Percentiles rank a stretch among this genome's conserved stretches.
These are phyloP conservation scores for Epinotia brunnichana DNA, from an alignment of 2,888 invertebrate species.

Conservation along the genomic window DNA sequence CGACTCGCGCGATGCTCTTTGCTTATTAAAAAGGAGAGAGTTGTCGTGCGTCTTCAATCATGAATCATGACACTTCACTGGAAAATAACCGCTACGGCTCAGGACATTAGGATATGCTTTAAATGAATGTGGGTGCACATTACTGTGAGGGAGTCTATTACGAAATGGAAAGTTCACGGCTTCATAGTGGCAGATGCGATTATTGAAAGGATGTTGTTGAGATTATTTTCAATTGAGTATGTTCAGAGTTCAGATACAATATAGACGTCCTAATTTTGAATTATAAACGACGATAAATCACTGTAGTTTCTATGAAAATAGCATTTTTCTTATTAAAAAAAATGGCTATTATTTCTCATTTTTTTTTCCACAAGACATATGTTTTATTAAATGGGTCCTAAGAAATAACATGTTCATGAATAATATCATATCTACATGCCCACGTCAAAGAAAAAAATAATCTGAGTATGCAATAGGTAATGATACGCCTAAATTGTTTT, in stretches of 20 bases:
- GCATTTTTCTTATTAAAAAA: too few species aligned
- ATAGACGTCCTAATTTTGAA: background rate
- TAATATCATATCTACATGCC: too few species aligned
- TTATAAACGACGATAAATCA: too few species aligned
- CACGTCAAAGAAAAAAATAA: too few species aligned
- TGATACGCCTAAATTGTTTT: too few species aligned
- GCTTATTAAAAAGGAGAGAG: conserved; percentile 76
- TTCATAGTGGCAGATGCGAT: conserved; percentile 19
- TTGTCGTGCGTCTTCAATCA: conserved; percentile 55
- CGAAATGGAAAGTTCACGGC: conserved; percentile 38
- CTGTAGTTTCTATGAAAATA: too few species aligned
- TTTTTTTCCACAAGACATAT: too few species aligned
- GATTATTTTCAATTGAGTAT: background rate
- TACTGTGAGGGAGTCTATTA: conserved; percentile 34
- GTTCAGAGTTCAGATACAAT: background rate
- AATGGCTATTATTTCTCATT: too few species aligned
- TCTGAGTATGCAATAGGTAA: too few species aligned
- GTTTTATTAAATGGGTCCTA: too few species aligned
- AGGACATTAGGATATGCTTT: conserved; percentile 5
- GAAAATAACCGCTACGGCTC: conserved; percentile 28
- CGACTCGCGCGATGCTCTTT: conserved; percentile 55
- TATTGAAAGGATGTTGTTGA: background rate
- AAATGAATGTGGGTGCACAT: conserved; percentile 7
- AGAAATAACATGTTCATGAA: too few species aligned
- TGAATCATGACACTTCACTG: conserved; percentile 51